Percentiles rank a stretch among this genome's conserved stretches.
These are phyloP conservation scores for Drosophila dives DNA, from an alignment of 2,888 invertebrate genomes.

Conservation along the genomic window DNA sequence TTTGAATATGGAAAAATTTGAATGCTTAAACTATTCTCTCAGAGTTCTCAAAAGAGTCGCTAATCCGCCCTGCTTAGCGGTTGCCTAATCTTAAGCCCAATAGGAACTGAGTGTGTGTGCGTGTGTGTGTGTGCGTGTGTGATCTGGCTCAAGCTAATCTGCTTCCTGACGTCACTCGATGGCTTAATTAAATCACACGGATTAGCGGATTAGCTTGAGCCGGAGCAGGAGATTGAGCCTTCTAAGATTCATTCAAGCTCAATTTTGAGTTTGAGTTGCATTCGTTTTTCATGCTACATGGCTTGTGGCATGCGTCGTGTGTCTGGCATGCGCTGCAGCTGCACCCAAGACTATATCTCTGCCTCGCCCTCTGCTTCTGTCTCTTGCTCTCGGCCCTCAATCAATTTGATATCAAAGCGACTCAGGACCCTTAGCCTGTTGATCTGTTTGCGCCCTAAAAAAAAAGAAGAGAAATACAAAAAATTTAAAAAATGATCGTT, in stretches of 20 bases:
- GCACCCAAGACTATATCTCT: constrained; percentile 36
- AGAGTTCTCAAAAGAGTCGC: constrained; percentile 1
- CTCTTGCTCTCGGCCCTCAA: constrained; percentile 27
- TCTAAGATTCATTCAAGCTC: constrained; percentile 48
- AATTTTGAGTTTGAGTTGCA: not conserved
- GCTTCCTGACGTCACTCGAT: constrained; percentile 44
- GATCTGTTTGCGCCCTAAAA: constrained; percentile 41
- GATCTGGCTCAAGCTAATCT: constrained; percentile 57
- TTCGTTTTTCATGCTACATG: constrained; percentile 16
- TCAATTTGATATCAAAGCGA: constrained; percentile 72
- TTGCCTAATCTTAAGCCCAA: constrained; percentile 67
- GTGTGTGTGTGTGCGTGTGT: not conserved
- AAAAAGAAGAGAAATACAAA: constrained; percentile 30
- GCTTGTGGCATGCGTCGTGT: constrained; percentile 38
- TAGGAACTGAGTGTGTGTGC: constrained; percentile 47
- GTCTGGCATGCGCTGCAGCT: constrained; percentile 60
- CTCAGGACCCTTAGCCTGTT: constrained; percentile 46
- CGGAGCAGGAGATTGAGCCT: constrained; percentile 5
- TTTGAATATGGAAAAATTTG: not conserved
- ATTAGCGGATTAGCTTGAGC: constrained; percentile 62
- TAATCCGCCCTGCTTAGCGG: constrained; percentile 61
- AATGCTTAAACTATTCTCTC: not conserved
- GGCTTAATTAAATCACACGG: constrained; percentile 65
- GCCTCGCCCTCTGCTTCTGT: constrained; percentile 6
- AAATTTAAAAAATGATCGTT: constrained; percentile 2